Base-by-base conservation (phyloP, 1,140 invertebrate genomes). In the Hylyphantes graminicola region DNA sequence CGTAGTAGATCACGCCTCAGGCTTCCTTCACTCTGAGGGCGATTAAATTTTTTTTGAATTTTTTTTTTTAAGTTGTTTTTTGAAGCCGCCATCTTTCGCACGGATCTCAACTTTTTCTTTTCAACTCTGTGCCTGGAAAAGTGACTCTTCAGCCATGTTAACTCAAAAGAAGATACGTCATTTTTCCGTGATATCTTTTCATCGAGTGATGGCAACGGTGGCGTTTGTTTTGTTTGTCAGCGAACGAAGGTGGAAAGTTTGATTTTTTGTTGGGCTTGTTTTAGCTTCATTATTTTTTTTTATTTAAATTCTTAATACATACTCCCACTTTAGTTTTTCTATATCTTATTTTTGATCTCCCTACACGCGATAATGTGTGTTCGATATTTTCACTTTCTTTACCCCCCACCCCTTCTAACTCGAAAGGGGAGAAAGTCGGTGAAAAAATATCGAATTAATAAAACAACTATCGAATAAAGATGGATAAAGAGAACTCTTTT, bases 201-300 rank as follows among this genome's bases (percentile, higher is more conserved):
- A 35, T 35, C 35, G 1, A 5, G 35, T 15, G 68, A 11, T 81
- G 67, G 79, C 72, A 73, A 81, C 21, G n/a, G 65, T n/a, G 55
- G n/a, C 73, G 78, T 81, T 81, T 81, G 79, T 81, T 81, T 81
- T 81, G 35, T 81, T 81, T 72, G 79, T 73, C 79, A 81, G 67
- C 5, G 51, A 68, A n/a, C 7, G 9, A 48, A 70, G 51, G 63
- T 17, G n/a, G 53, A 21, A 63, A 59, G 17, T 70, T 57, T 48
- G 50, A 9, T 51, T 51, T 59, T 59, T 51, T 53, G 70, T 81
- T 73, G 53, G 50, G 15, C 12, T 67, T 74, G n/a, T 59, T 74
- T 59, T 59, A n/a, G 35, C 35, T 9, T 13, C 35, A n/a, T 59
- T 74, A 11, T 74, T 59, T 48, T 8, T 35, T 35, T 35, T 35